Conservation (phyloP, 35 echinoderm and acorn worm genomes). For the Amphiura filiformis region DNA sequence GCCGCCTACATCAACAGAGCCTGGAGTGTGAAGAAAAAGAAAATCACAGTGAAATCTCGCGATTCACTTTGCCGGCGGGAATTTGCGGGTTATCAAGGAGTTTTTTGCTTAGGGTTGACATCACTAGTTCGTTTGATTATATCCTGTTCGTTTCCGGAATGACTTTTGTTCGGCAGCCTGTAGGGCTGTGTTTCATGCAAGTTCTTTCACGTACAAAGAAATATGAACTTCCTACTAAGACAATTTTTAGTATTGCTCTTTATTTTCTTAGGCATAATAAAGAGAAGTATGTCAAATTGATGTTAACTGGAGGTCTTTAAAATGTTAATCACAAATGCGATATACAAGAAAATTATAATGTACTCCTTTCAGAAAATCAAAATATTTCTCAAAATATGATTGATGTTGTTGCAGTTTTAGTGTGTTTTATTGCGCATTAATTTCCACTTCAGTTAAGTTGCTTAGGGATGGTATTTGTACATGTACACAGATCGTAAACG, state of each 20-base stretch:
- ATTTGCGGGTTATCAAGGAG: not conserved
- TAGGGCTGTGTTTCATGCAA: not conserved
- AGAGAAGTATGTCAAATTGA: not conserved
- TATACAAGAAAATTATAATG: not conserved
- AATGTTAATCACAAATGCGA: not conserved
- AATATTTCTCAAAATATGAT: too few relatives aligned
- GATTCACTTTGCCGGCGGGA: not conserved
- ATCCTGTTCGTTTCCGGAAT: not conserved
- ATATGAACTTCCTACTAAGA: not conserved
- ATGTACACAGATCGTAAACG: too few relatives aligned
- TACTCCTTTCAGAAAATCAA: not conserved
- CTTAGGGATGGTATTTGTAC: too few relatives aligned
- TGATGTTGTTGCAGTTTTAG: too few relatives aligned
- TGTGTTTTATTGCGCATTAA: too few relatives aligned
- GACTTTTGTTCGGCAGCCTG: not conserved
- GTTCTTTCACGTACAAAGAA: not conserved
- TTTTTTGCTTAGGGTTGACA: conserved; percentile 5
- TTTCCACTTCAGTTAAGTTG: too few relatives aligned
- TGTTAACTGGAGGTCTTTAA: too few relatives aligned
- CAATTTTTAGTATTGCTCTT: not conserved
- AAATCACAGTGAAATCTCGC: not conserved
- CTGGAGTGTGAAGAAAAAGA: not conserved
- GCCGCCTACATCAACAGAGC: conserved; percentile 9
- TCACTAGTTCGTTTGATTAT: not conserved
- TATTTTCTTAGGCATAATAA: not conserved